Conservation (phyloP, 2,113 vertebrate genomes). For the Ardeotis arabs region DNA sequence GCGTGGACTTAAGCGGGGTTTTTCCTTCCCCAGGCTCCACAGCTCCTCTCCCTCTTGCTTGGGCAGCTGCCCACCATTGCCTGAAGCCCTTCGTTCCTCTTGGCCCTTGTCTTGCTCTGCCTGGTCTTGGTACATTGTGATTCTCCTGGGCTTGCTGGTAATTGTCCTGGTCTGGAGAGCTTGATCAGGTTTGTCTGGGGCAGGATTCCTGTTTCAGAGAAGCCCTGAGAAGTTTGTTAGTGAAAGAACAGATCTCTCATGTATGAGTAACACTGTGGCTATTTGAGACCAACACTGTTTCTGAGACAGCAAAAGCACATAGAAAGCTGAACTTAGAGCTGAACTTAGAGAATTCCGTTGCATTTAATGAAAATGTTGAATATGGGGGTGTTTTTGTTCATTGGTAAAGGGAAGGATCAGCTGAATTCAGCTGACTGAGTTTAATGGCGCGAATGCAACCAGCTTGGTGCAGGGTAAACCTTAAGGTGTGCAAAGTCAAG, state of each 20-base stretch:
- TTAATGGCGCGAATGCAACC: neutral
- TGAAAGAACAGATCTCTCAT: neutral
- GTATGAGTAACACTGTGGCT: neutral
- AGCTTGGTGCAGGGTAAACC: neutral
- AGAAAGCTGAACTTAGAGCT: neutral
- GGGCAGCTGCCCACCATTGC: neutral
- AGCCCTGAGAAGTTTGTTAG: neutral
- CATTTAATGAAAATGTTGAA: neutral
- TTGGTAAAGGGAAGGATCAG: neutral
- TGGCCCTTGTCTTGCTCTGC: neutral
- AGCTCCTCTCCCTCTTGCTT: neutral
- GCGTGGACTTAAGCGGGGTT: neutral
- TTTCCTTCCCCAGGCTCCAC: neutral
- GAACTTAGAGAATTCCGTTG: neutral
- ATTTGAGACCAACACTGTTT: neutral
- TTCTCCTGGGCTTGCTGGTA: neutral
- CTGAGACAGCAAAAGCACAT: neutral
- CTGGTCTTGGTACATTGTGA: neutral
- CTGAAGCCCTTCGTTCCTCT: neutral
- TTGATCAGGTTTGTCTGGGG: neutral
- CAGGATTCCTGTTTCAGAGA: neutral
- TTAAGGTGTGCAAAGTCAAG: neutral
- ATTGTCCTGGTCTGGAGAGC: neutral
- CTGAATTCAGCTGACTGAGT: neutral
- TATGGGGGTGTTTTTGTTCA: neutral